Percentiles rank a stretch among this genome's conserved stretches.
Evolutionary conservation across 1,140 invertebrate genomes (phyloP).

Genomic region (Luehdorfia chinensis): DNA sequence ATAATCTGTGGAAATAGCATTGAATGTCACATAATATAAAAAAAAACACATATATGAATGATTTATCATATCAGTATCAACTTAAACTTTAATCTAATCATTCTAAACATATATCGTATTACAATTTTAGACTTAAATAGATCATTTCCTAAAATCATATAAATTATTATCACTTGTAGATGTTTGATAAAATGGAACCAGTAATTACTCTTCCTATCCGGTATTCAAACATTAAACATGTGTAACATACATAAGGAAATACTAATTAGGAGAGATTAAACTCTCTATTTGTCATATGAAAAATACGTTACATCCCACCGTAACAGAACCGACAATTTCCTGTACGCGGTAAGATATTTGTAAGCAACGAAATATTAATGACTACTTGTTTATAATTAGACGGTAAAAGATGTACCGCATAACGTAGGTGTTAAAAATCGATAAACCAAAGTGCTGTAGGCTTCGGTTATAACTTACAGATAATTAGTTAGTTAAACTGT

Average conservation of each 20-base stretch:
- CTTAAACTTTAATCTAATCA: neutral
- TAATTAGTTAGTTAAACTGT: no score
- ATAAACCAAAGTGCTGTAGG: no score
- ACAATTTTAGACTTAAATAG: neutral
- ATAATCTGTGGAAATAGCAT: no score
- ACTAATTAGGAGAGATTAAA: constrained; percentile 39
- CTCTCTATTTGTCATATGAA: constrained; percentile 39
- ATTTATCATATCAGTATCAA: neutral
- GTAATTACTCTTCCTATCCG: constrained; percentile 8
- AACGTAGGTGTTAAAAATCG: constrained; percentile 3
- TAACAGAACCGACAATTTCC: constrained; percentile 48
- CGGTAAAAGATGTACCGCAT: no score
- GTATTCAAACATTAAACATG: constrained; percentile 14
- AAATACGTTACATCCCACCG: constrained; percentile 18
- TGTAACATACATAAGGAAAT: constrained; percentile 35
- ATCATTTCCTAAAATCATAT: neutral
- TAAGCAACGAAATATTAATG: constrained; percentile 49
- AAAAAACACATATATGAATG: neutral
- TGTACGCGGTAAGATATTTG: constrained; percentile 26
- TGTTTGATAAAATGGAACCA: constrained; percentile 4
- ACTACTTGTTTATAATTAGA: constrained; percentile 33
- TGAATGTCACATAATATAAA: no score
- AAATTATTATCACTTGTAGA: constrained; percentile 4
- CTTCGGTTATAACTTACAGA: no score
- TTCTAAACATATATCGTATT: neutral